These are phyloP conservation scores for Echinarachnius parma DNA, from an alignment of 53 echinoderm and acorn worm species.

Conservation along the genomic window DNA sequence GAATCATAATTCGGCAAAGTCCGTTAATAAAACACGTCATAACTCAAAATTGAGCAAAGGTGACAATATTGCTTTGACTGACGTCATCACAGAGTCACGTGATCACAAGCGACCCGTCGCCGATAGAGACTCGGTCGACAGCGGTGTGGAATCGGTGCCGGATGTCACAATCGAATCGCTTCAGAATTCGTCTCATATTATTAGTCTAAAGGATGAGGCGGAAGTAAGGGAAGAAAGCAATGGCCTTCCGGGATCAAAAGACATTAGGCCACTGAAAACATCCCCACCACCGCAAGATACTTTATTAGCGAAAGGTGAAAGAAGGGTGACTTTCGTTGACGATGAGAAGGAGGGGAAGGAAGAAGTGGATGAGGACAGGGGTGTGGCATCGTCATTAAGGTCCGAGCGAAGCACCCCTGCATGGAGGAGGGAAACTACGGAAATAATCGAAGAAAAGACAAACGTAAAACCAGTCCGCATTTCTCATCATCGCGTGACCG, in stretches of 20 bases:
- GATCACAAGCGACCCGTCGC: not conserved
- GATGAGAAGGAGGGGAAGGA: conserved; percentile 10
- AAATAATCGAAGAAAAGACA: not conserved
- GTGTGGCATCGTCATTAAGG: too few species aligned
- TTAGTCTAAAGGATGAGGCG: too few species aligned
- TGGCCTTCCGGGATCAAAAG: too few species aligned
- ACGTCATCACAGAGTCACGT: too few species aligned
- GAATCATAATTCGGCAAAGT: too few species aligned
- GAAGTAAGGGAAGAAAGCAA: too few species aligned
- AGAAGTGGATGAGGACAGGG: not conserved
- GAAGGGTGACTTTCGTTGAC: conserved; percentile 35
- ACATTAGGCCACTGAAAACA: not conserved
- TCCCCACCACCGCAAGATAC: not conserved
- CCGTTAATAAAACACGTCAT: too few species aligned
- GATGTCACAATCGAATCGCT: too few species aligned
- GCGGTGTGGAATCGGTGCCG: conserved; percentile 10
- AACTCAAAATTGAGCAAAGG: too few species aligned
- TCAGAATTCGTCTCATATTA: too few species aligned
- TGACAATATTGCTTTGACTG: too few species aligned
- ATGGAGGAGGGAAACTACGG: not conserved
- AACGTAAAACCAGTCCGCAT: not conserved
- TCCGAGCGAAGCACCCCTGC: too few species aligned
- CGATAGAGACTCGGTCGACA: conserved; percentile 17
- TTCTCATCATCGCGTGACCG: conserved; percentile 37
- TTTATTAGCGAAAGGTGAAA: not conserved